phyloP scores from a whole-genome alignment of 2,113 vertebrate genomes.

The Calypte anna region DNA sequence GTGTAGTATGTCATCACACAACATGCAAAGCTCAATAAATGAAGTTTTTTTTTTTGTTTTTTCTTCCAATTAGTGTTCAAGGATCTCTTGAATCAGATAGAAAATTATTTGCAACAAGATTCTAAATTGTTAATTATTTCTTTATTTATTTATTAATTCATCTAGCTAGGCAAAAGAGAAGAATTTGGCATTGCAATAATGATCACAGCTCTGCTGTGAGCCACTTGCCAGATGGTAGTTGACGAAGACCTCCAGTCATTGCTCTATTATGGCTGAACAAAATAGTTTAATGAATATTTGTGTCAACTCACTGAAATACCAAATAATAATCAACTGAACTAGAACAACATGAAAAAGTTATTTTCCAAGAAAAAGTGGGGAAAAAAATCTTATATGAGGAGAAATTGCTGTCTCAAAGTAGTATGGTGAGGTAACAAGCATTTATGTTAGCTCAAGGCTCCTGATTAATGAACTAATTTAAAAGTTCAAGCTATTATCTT shows the following conservation, averaged over 20 bases:
- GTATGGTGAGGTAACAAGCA: not conserved
- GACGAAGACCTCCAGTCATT: not conserved
- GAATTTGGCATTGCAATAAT: not conserved
- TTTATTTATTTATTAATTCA: not conserved
- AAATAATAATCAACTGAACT: slow-evolving; percentile 34
- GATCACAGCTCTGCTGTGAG: not conserved
- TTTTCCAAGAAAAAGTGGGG: not conserved
- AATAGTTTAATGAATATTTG: slow-evolving; percentile 12
- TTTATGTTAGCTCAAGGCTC: not conserved
- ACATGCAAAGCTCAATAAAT: not conserved
- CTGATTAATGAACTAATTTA: not conserved
- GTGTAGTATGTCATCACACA: not conserved
- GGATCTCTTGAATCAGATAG: not conserved
- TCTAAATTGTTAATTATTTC: not conserved
- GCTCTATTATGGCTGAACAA: slow-evolving; percentile 1
- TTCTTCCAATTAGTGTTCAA: not conserved
- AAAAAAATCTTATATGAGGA: not conserved
- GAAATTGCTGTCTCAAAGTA: not conserved
- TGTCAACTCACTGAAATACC: slow-evolving; percentile 23
- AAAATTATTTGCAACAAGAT: not conserved
- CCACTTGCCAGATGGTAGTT: not conserved
- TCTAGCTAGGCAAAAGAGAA: not conserved
- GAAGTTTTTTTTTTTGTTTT: not conserved
- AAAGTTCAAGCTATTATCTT: not conserved
- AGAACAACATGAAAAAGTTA: not conserved